Base-by-base conservation (phyloP, 2,797 vertebrate species). In the Myotis pilosus region DNA sequence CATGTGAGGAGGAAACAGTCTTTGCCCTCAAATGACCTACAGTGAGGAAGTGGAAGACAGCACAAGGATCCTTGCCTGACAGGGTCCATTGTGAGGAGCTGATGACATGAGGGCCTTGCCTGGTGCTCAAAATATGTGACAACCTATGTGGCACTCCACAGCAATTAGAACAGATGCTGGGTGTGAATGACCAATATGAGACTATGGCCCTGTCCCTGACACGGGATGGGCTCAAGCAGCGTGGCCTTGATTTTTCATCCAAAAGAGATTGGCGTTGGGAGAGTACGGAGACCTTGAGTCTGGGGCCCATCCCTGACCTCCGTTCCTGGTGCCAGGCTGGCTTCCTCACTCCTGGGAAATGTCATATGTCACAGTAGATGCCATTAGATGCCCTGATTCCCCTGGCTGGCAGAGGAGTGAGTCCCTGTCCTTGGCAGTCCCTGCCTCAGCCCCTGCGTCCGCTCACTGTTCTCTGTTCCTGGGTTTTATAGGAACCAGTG, bases 401-500 rank as follows among this genome's bases (percentile, higher is more conserved):
- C 22, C 74, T 20, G 33, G 33, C 60, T 62, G 49, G 30, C 82
- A 64, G 69, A 72, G 12, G 11, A 62, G 8, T 3, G 64, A 23
- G 30, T 20, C 19, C 41, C 75, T 44, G 22, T 28, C 55, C n/a
- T 76, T 74, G 78, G 41, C 8, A 16, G 28, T 44, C 19, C 30
- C 38, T 38, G 30, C 30, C 17, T 62, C 6, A 15, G 17, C 16
- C 51, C 47, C 41, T 4, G 60, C 78, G 28, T 66, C 5, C 1
- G 30, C 60, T 93, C 12, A 86, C 13, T 78, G 64, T 92, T 76
- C 25, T 6, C 0, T 79, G 13, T 41, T 83, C 55, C 49, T 3
- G 33, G 87, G 25, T 85, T 19, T 92, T 96, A 17, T 84, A 99
- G 99, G 98, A 99, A 96, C 68, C 98, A 99, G 95, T 99, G 99